A percentile compares a stretch with the other conserved stretches of the same genome.
Evolutionary conservation across 2,888 invertebrate genomes (phyloP).

Genomic region (Candidula unifasciata): DNA sequence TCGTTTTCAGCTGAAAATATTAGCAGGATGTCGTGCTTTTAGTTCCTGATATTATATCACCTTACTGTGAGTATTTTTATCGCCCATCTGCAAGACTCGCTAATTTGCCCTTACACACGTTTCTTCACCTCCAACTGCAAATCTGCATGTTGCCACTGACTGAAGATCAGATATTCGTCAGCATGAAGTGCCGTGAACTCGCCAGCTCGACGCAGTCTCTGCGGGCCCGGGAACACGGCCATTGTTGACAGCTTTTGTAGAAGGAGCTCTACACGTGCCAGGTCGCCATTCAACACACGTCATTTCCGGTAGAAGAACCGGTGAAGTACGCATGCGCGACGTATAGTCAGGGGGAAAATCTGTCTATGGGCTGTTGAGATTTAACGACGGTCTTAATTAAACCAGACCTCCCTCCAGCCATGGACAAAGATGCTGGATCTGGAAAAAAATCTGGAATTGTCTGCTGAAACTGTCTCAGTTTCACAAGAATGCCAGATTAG

Average conservation of each 20-base stretch:
- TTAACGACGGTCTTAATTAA: constrained; percentile 40
- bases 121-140: not conserved
- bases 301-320: constrained; percentile 29
- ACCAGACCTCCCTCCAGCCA: constrained; percentile 2
- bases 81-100: too few species aligned
- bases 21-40: too few species aligned
- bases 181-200: constrained; percentile 2
- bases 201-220: not conserved
- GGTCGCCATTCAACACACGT: constrained; percentile 24
- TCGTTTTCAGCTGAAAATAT: too few species aligned
- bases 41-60: too few species aligned
- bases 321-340: constrained; percentile 35
- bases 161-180: constrained; percentile 5
- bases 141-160: constrained; percentile 3
- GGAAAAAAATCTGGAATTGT: constrained; percentile 9
- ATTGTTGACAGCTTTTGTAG: constrained; percentile 28
- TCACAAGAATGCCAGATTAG: constrained; percentile 5
- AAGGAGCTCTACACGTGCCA: constrained; percentile 25
- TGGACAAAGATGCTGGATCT: constrained; percentile 33
- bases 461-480: not conserved
- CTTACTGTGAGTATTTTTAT: too few species aligned
- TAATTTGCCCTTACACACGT: too few species aligned
- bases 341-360: constrained; percentile 6
- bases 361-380: not conserved
- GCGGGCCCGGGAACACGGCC: constrained; percentile 5